A percentile compares a stretch with the other conserved stretches of the same genome.
Conservation (phyloP, 2,888 invertebrate genomes). For the Callinectes sapidus region DNA sequence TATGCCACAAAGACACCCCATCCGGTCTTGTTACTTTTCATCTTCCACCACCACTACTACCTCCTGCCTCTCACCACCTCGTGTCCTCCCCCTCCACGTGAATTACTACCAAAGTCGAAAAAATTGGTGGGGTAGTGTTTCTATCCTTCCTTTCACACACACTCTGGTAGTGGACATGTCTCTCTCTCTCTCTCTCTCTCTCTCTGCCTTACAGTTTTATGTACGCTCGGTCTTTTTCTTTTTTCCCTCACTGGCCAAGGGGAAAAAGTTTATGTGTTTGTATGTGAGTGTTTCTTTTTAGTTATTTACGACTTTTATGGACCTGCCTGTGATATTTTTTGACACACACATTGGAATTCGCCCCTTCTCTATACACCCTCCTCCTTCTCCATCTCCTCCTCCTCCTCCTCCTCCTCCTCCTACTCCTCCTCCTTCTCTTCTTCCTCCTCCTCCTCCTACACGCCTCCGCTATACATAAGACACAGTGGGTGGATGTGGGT, state of each 20-base stretch:
- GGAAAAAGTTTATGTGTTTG: slow-evolving; percentile 21
- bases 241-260: neutral
- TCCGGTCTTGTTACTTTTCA: neutral
- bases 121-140: neutral
- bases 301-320: slow-evolving; percentile 11
- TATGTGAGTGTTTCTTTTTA: neutral
- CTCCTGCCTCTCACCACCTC: neutral
- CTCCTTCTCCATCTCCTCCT: slow-evolving; percentile 24
- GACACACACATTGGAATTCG: neutral
- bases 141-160: neutral
- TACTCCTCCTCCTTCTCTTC: slow-evolving; percentile 10
- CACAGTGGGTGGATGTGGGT: neutral
- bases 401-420: slow-evolving; percentile 21
- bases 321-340: neutral
- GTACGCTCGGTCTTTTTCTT: neutral
- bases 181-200: neutral
- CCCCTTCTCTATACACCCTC: neutral
- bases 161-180: neutral
- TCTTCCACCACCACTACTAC: neutral
- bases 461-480: neutral
- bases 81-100: neutral
- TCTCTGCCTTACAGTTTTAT: neutral
- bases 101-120: neutral
- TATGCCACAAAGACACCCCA: neutral
- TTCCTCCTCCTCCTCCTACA: slow-evolving; percentile 17